A percentile compares a stretch with the other conserved stretches of the same genome.
phyloP scores from a whole-genome alignment of 2,113 vertebrate genomes.

The Maylandia zebra region DNA sequence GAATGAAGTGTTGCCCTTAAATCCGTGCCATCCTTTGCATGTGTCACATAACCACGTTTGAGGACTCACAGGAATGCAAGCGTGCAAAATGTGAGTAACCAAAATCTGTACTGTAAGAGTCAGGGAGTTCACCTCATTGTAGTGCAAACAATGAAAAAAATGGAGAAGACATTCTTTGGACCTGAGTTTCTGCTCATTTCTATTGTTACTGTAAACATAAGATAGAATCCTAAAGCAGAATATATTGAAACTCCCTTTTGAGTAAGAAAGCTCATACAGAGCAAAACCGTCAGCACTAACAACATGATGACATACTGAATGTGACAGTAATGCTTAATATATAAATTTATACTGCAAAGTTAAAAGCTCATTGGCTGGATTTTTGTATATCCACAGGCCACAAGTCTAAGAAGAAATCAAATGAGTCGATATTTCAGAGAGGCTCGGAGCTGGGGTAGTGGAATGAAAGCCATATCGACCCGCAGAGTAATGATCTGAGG shows the following conservation, averaged over 20 bases:
- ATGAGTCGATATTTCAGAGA: conserved; percentile 10
- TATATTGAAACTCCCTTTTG: not conserved
- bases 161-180: not conserved
- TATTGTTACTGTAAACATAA: not conserved
- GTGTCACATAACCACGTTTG: not conserved
- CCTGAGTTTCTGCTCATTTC: not conserved
- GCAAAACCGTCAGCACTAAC: not conserved
- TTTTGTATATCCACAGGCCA: not conserved
- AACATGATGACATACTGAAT: not conserved
- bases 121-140: not conserved
- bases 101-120: not conserved
- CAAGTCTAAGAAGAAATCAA: not conserved
- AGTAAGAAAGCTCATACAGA: not conserved
- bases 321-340: not conserved
- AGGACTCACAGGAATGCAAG: conserved; percentile 1
- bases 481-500: conserved; percentile 16
- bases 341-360: not conserved
- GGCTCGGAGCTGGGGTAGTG: not conserved
- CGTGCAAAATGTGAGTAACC: not conserved
- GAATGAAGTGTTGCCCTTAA: not conserved
- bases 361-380: not conserved
- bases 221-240: not conserved
- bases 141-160: not conserved
- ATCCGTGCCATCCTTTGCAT: not conserved
- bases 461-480: conserved; percentile 42